phyloP scores from a whole-genome alignment of 2,797 vertebrate genomes.

The Margarornis squamiger region DNA sequence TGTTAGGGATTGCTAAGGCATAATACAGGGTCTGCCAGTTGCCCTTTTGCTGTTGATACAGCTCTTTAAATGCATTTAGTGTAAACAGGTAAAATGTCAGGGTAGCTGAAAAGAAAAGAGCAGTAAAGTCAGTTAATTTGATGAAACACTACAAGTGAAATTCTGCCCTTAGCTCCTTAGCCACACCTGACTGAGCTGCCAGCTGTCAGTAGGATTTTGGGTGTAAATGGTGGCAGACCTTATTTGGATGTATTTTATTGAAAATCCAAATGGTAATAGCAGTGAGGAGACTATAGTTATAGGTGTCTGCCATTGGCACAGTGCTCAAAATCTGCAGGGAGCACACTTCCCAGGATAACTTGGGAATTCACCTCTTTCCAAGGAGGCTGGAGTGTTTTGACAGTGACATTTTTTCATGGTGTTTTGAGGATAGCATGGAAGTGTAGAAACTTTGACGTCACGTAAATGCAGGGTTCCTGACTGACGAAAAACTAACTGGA shows the following conservation, averaged over 20 bases:
- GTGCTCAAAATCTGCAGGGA: background rate
- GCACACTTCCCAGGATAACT: background rate
- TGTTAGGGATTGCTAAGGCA: background rate
- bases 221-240: background rate
- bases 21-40: background rate
- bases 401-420: background rate
- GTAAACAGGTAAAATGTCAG: conserved; percentile 36
- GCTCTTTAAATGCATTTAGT: background rate
- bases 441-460: background rate
- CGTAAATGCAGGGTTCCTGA: background rate
- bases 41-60: conserved; percentile 16
- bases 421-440: background rate
- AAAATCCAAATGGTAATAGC: background rate
- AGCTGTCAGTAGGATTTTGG: background rate
- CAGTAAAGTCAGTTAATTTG: background rate
- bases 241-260: background rate
- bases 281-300: background rate
- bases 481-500: background rate
- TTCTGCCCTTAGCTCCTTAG: background rate
- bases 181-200: fast-evolving
- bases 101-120: background rate
- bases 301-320: background rate
- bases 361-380: background rate
- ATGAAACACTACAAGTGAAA: background rate
- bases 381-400: background rate